These are phyloP conservation scores for Melieria crassipennis DNA, from an alignment of 2,888 invertebrate species.

Conservation along the genomic window DNA sequence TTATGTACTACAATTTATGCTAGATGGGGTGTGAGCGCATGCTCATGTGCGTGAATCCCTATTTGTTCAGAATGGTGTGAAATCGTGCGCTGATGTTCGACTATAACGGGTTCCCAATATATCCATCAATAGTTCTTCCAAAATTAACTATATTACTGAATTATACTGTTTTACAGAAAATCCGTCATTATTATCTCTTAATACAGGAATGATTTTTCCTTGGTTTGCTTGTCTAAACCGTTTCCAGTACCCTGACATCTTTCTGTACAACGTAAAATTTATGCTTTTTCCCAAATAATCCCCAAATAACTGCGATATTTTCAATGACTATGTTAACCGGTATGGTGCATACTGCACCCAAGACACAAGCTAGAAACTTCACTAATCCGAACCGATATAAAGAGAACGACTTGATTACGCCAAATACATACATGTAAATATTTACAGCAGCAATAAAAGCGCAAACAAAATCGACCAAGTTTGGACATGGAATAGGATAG, in stretches of 20 bases:
- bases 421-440: constrained; percentile 98
- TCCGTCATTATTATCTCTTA: too few species aligned
- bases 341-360: constrained; percentile 89
- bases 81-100: too few species aligned
- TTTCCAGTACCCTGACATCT: constrained; percentile 77
- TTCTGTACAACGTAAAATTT: constrained; percentile 98
- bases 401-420: constrained; percentile 95
- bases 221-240: constrained; percentile 45
- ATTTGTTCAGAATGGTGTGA: too few species aligned
- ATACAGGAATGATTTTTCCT: too few species aligned
- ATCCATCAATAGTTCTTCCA: too few species aligned
- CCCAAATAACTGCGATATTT: constrained; percentile 95
- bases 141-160: too few species aligned
- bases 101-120: too few species aligned
- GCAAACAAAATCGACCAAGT: constrained; percentile 84
- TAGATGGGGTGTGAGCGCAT: too few species aligned
- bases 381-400: constrained; percentile 84
- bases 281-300: constrained; percentile 92
- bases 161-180: too few species aligned
- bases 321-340: constrained; percentile 95
- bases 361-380: constrained; percentile 81
- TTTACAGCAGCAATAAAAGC: constrained; percentile 93
- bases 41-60: too few species aligned
- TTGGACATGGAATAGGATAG: constrained; percentile 88
- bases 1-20: too few species aligned